Conservation (phyloP, 2,797 vertebrate species). For the Acanthurus lineatus region DNA sequence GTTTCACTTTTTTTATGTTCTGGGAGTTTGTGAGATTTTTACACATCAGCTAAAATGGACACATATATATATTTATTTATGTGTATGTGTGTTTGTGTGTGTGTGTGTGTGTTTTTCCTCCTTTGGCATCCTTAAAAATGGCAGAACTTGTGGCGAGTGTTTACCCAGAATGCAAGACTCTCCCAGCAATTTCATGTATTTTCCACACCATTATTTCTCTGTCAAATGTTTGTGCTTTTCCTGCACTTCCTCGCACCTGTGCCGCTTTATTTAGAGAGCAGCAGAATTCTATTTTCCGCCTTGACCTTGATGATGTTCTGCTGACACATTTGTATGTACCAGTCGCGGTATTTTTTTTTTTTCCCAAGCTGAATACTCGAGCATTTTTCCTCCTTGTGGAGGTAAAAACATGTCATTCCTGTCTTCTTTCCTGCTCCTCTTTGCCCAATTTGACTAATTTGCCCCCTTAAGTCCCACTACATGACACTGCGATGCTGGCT, state of each 20-base stretch:
- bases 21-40: constrained; percentile 30
- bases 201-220: constrained; percentile 42
- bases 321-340: constrained; percentile 41
- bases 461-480: constrained; percentile 47
- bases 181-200: constrained; percentile 36
- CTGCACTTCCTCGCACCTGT: constrained; percentile 32
- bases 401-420: constrained; percentile 46
- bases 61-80: not conserved
- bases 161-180: constrained; percentile 35
- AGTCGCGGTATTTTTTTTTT: constrained; percentile 50
- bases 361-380: constrained; percentile 41
- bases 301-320: constrained; percentile 61
- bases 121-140: constrained; percentile 21
- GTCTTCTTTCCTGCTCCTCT: constrained; percentile 20
- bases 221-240: constrained; percentile 35
- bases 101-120: constrained; percentile 7
- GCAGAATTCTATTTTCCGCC: constrained; percentile 45
- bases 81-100: not conserved
- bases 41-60: constrained; percentile 45
- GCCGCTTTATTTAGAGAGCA: constrained; percentile 32
- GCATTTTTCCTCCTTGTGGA: constrained; percentile 22
- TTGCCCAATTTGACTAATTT: constrained; percentile 13
- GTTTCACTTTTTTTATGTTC: constrained; percentile 49
- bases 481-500: constrained; percentile 66
- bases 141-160: constrained; percentile 37